Evolutionary conservation across 2,797 vertebrate genomes (phyloP), one percentile per base, ranked within the genome.

Genomic region (Perodicticus potto): DNA sequence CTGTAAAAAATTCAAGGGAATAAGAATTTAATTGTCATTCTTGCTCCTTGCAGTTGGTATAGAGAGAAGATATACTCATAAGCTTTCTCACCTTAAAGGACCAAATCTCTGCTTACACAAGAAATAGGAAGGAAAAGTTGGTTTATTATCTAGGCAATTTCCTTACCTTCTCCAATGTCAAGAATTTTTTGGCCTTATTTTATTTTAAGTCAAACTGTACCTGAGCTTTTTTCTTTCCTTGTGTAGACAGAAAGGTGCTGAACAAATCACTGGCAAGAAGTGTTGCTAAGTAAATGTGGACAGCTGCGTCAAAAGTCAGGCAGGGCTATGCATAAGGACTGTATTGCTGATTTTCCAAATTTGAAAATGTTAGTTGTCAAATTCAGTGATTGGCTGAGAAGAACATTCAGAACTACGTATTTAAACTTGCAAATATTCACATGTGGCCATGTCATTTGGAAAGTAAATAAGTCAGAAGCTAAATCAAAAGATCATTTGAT

Each of bases 161-260:
- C 32, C 92, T 70, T 78, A 74, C n/a, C 32, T 91, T 94, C 11
- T 10, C 37, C 23, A 45, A 27, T 65, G 32, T 76, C 40, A 73
- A 40, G 74, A 40, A 81, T 37, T 89, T 32, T 55, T 37, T 61
- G 65, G 22, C 19, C 13, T 63, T 25, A 4, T 37, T 77, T 93
- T 86, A 19, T 76, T 93, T 85, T 57, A 63, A 49, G 23, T 57
- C 37, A 32, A 43, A 73, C 34, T 74, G 19, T 94, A 61, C 19
- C 12, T 1, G 0, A n/a, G 22, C 7, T 37, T 92, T 73, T 81
- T 19, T n/a, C 29, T 83, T 86, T 49, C 43, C 34, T 45, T 85
- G 4, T 49, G 1, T 82, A 72, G 16, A 72, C 67, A 95, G 92
- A 97, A 96, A 82, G 92, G 57, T 73, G 97, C 59, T 95, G 94